Percentiles rank a stretch among this genome's conserved stretches.
Conservation (phyloP, 2,797 vertebrate species). For the Pitangus sulphuratus region DNA sequence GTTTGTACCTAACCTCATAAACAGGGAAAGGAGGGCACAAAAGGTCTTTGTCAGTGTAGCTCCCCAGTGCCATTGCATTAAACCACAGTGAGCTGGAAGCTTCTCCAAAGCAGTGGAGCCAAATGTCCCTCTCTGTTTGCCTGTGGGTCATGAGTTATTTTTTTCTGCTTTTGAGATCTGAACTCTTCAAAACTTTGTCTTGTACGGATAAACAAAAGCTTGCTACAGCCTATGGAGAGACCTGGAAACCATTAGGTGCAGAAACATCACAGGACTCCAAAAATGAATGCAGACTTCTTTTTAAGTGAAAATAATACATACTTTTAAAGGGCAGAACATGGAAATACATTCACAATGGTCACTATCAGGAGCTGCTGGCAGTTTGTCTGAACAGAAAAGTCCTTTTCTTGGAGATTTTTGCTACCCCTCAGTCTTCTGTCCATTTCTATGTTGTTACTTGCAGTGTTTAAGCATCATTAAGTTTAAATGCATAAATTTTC, state of each 20-base stretch:
- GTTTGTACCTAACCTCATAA: neutral
- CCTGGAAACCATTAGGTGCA: neutral
- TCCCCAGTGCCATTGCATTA: neutral
- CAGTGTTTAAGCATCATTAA: conserved; percentile 34
- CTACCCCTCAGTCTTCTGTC: neutral
- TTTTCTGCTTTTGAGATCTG: conserved; percentile 20
- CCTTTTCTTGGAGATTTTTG: neutral
- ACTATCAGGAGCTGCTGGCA: neutral
- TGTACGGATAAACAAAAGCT: neutral
- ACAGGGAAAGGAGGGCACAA: neutral
- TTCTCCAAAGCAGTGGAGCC: neutral
- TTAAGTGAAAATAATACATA: neutral
- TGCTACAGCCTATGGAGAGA: neutral
- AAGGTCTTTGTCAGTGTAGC: neutral
- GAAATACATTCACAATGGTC: neutral
- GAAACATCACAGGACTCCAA: neutral
- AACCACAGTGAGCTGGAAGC: neutral
- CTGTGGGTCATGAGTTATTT: neutral
- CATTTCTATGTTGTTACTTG: neutral
- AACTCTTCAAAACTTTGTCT: conserved; percentile 8
- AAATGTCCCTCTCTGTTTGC: neutral
- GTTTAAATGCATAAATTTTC: conserved; percentile 43
- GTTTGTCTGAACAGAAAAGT: conserved; percentile 2
- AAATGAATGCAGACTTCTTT: neutral
- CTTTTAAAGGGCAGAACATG: neutral